Conservation (phyloP, 2,113 vertebrate genomes). For the Gasterosteus nipponicus region DNA sequence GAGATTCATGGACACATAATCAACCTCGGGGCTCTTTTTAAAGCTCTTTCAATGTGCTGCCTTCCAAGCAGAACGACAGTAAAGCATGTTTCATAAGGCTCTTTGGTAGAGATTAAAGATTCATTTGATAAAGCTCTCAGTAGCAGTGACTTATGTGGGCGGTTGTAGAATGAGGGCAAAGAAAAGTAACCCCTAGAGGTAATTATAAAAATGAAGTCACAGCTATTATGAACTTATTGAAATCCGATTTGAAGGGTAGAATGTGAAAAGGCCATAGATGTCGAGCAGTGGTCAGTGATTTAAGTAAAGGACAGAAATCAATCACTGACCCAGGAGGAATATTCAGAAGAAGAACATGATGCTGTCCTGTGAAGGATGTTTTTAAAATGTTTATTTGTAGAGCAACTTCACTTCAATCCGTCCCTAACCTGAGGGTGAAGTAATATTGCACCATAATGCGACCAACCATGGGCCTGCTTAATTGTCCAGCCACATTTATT, state of each 20-base stretch:
- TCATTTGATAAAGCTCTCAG: constrained; percentile 4
- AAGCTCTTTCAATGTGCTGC: constrained; percentile 15
- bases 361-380: neutral
- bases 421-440: neutral
- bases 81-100: constrained; percentile 22
- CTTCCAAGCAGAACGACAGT: constrained; percentile 12
- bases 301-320: neutral
- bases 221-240: constrained; percentile 1
- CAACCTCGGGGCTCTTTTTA: constrained; percentile 8
- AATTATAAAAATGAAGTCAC: neutral
- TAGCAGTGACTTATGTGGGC: constrained; percentile 9
- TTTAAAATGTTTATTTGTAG: neutral
- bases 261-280: neutral
- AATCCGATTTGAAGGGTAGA: neutral
- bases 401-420: neutral
- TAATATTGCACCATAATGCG: neutral
- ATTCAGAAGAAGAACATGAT: neutral
- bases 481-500: neutral
- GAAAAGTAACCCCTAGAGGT: neutral
- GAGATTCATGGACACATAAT: neutral
- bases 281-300: neutral
- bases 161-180: constrained; percentile 7
- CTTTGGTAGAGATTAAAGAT: constrained; percentile 25
- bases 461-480: neutral
- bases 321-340: neutral